These are phyloP conservation scores for Chelon labrosus DNA, from an alignment of 2,797 vertebrate genomes.

Conservation along the genomic window DNA sequence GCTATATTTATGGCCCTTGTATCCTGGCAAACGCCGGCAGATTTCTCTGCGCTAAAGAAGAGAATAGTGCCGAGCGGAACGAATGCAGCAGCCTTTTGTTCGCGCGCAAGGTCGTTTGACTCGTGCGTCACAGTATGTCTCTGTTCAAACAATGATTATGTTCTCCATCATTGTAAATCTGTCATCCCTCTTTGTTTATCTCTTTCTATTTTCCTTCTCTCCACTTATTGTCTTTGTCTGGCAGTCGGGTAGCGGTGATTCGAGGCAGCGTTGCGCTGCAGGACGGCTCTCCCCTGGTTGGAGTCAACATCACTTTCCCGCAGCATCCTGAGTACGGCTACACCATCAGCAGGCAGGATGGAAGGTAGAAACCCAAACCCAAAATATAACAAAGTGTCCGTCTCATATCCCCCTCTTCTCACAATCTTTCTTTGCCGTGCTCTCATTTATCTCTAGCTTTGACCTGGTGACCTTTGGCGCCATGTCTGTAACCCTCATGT, in stretches of 20 bases:
- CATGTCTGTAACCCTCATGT: conserved; percentile 91
- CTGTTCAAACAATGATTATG: conserved; percentile 70
- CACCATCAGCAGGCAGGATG: conserved; percentile 95
- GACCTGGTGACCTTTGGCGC: conserved; percentile 95
- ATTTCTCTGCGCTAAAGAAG: conserved; percentile 46
- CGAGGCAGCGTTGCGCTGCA: conserved; percentile 91
- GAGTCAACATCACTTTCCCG: conserved; percentile 96
- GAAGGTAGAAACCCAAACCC: conserved; percentile 84
- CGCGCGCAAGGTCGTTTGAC: conserved; percentile 68
- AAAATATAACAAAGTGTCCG: conserved; percentile 7
- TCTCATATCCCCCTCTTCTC: background rate
- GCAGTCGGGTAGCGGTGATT: conserved; percentile 92
- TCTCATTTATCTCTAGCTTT: conserved; percentile 84
- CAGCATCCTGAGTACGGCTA: conserved; percentile 94
- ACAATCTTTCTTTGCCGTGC: background rate
- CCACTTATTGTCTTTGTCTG: conserved; percentile 40
- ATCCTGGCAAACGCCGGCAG: conserved; percentile 63
- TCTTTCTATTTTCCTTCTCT: conserved; percentile 26
- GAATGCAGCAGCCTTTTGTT: conserved; percentile 56
- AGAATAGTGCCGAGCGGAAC: conserved; percentile 53
- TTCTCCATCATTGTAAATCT: conserved; percentile 72
- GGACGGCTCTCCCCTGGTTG: conserved; percentile 93
- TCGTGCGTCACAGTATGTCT: conserved; percentile 50
- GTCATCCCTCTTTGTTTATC: conserved; percentile 53
- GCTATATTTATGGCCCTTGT: conserved; percentile 71